Base-by-base conservation (phyloP, 2,888 invertebrate genomes). In the Xanthia togata region DNA sequence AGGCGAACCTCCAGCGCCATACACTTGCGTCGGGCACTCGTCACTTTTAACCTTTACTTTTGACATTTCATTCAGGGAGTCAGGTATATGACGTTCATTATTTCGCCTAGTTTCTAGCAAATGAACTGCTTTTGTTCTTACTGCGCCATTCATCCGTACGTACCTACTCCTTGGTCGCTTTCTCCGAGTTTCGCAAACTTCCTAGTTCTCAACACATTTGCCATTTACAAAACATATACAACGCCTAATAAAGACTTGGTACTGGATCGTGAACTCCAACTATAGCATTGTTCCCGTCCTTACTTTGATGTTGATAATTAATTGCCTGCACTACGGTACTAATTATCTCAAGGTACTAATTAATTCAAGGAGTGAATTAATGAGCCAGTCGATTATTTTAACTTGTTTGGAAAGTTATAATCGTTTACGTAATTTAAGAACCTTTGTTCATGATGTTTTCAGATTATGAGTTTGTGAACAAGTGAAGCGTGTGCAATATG, bases 41-140 rank as follows among this genome's bases (percentile, higher is more conserved):
- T 94, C 93, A 94, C 94, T 91, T 95, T 94, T 95, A 94, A 95
- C 95, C 95, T 95, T 95, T 95, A 93, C 93, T 92, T 94, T 92
- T 95, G 94, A 95, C 95, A 95, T 96, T 95, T 95, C 91, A 92
- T 91, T 92, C 87, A 88, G 86, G 90, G 76, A 80, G 50, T 67
- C 87, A 88, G 86, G 90, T 92, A 93, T 92, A 93, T 91, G 91
- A 90, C 92, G 92, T 92, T 94, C 94, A 94, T 95, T 95, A 96
- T 95, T 93, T 93, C 92, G 91, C 93, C 90, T 91, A 93, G 93
- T 92, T 94, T 93, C 92, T 89, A 94, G 92, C 92, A 95, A 95
- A 95, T 94, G 93, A 95, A 94, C 93, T 91, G 92, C 95, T 94
- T 95, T 96, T 96, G 95, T 96, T 94, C 93, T 88, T 88, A 90